Conservation (phyloP, 2,888 invertebrate genomes). For the Polyploca ridens region DNA sequence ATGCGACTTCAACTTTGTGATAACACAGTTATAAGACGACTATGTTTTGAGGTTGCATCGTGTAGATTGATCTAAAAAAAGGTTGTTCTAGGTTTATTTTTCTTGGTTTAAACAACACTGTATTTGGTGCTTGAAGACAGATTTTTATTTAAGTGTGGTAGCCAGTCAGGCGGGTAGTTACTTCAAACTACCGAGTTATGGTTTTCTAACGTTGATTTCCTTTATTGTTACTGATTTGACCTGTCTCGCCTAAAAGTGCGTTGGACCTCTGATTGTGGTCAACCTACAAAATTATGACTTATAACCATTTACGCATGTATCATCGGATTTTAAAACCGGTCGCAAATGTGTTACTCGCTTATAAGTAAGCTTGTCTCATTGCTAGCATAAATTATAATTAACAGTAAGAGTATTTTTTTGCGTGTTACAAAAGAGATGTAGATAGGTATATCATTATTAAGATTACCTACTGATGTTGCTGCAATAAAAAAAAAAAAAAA, state of each 20-base stretch:
- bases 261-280: neutral
- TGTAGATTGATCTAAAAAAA: too few relatives aligned
- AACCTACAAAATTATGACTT: neutral
- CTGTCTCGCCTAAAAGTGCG: neutral
- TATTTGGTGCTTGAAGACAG: too few relatives aligned
- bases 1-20: constrained; percentile 30
- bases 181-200: too few relatives aligned
- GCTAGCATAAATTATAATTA: neutral
- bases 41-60: neutral
- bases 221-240: too few relatives aligned
- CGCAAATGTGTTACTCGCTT: constrained; percentile 5
- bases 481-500: neutral
- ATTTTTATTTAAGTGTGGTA: too few relatives aligned
- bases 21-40: constrained; percentile 25
- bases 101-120: too few relatives aligned
- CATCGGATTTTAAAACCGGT: constrained; percentile 4
- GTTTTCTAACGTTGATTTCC: too few relatives aligned
- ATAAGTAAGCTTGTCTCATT: constrained; percentile 1
- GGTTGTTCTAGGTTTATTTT: too few relatives aligned
- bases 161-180: too few relatives aligned
- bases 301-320: constrained; percentile 4
- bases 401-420: neutral
- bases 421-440: neutral
- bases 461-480: neutral
- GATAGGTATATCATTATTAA: neutral